phyloP scores from a whole-genome alignment of 2,888 invertebrate genomes.

The Isotomurus palustris region DNA sequence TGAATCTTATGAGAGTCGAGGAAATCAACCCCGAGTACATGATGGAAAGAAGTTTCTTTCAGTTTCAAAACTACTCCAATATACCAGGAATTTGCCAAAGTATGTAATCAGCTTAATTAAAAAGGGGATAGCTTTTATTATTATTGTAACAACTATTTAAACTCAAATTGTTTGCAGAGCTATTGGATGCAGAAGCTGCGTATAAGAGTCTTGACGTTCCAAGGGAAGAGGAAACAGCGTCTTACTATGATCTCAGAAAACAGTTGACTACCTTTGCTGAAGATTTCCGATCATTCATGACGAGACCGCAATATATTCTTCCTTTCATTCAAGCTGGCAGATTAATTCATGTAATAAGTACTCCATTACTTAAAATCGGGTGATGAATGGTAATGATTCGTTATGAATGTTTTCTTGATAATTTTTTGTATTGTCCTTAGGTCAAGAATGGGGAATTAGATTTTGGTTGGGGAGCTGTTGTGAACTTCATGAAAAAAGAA shows the following conservation, averaged over 20 bases:
- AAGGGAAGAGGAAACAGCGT: conserved; percentile 68
- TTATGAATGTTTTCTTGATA: too few relatives aligned
- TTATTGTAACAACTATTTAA: background rate
- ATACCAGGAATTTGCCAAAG: conserved; percentile 85
- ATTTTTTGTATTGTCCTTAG: conserved; percentile 55
- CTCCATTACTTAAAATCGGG: too few relatives aligned
- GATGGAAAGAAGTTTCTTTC: conserved; percentile 96
- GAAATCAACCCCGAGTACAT: conserved; percentile 99
- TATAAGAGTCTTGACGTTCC: conserved; percentile 63
- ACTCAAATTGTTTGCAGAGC: conserved; percentile 53
- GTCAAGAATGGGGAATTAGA: conserved; percentile 75
- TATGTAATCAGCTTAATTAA: conserved; percentile 53
- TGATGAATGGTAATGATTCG: too few relatives aligned
- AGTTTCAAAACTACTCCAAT: conserved; percentile 95
- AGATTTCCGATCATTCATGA: conserved; percentile 73
- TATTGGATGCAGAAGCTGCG: conserved; percentile 62
- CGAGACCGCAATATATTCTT: conserved; percentile 73
- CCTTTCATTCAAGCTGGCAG: conserved; percentile 94
- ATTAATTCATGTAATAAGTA: conserved; percentile 74
- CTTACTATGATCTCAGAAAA: conserved; percentile 79
- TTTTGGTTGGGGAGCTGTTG: conserved; percentile 95
- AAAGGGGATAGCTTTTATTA: background rate
- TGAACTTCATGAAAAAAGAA: conserved; percentile 77
- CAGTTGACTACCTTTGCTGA: conserved; percentile 69
- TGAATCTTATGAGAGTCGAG: conserved; percentile 92